Evolutionary conservation across 2,888 invertebrate genomes (phyloP).

Genomic region (Iphiclides podalirius): DNA sequence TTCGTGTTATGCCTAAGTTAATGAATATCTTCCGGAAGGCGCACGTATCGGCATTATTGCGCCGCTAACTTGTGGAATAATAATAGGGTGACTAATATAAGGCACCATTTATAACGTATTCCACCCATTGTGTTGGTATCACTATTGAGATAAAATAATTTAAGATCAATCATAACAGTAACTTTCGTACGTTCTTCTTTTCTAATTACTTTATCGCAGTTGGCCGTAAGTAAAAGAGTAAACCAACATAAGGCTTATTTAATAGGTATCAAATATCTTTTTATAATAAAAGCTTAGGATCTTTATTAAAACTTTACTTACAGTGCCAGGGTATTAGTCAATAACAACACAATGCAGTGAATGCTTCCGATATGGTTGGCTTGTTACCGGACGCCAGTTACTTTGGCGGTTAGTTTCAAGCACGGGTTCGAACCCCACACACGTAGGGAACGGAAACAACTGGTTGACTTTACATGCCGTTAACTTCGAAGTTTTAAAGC

Average conservation of each 20-base stretch:
- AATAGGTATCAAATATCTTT: too few relatives aligned
- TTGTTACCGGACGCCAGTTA: conserved; percentile 70
- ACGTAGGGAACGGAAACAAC: conserved; percentile 46
- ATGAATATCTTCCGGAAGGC: conserved; percentile 17
- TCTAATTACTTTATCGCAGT: too few relatives aligned
- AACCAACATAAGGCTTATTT: too few relatives aligned
- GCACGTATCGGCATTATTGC: conserved; percentile 13
- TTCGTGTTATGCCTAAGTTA: neutral
- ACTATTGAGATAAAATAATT: neutral
- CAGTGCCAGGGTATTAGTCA: conserved; percentile 45
- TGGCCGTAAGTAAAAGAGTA: too few relatives aligned
- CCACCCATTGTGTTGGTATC: neutral
- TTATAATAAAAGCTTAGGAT: too few relatives aligned
- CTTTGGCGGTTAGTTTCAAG: conserved; percentile 64
- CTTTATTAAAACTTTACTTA: too few relatives aligned
- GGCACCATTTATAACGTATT: conserved; percentile 7
- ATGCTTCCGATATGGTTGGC: conserved; percentile 68
- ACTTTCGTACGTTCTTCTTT: too few relatives aligned
- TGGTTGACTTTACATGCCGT: conserved; percentile 27
- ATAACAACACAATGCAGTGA: conserved; percentile 58
- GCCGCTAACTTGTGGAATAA: conserved; percentile 11
- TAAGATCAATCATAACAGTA: too few relatives aligned
- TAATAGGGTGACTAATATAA: conserved; percentile 12
- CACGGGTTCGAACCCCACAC: conserved; percentile 72
- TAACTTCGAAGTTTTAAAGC: conserved; percentile 27